Evolutionary conservation across 2,113 vertebrate species (phyloP), one percentile per base, ranked within the genome.

Genomic region (Thomomys bottae): DNA sequence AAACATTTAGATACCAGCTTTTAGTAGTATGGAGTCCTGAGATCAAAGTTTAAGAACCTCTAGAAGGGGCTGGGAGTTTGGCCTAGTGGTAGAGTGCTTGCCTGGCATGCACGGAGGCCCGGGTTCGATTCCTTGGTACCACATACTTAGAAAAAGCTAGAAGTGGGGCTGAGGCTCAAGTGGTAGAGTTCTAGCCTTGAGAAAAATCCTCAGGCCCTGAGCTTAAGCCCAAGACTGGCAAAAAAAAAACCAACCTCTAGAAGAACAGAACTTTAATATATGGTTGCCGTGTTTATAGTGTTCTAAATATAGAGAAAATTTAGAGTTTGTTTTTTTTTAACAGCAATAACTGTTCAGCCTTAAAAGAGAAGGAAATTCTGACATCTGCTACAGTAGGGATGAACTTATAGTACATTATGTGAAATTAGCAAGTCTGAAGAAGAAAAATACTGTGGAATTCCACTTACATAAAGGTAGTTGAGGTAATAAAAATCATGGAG

Each of bases 41-140:
- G 18, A 77, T 10, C 23, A 87, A 40, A 89, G 18, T 54, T 38
- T 73, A 95, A 95, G 80, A 88, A 71, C 34, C 54, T 90, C 6
- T n/a, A n/a, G n/a, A n/a, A n/a, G n/a, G n/a, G n/a, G n/a, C n/a
- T n/a, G n/a, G n/a, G n/a, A n/a, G n/a, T n/a, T n/a, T n/a, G n/a
- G n/a, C n/a, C n/a, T n/a, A n/a, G n/a, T n/a, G n/a, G n/a, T n/a
- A n/a, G n/a, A n/a, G n/a, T n/a, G n/a, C n/a, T n/a, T n/a, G n/a
- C n/a, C n/a, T n/a, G n/a, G n/a, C n/a, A n/a, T n/a, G n/a, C n/a
- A n/a, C n/a, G n/a, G n/a, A n/a, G n/a, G n/a, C n/a, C n/a, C n/a
- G n/a, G n/a, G n/a, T n/a, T n/a, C n/a, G n/a, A n/a, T n/a, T n/a
- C n/a, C n/a, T n/a, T n/a, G n/a, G n/a, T n/a, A n/a, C n/a, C n/a